Conservation (phyloP, 2,888 invertebrate genomes). For the Idaea biselata region DNA sequence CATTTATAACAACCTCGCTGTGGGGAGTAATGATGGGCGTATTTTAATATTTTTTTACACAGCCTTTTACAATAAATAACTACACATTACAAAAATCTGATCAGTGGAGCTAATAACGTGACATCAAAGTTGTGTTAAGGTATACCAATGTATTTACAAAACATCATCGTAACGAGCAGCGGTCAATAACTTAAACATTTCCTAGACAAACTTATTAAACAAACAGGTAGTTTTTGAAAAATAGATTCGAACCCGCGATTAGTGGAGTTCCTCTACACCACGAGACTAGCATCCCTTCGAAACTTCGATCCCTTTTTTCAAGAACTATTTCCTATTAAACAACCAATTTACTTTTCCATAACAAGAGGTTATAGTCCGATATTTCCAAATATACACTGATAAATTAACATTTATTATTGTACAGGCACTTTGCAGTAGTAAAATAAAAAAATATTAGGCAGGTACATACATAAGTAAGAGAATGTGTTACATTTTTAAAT, state of each 20-base stretch:
- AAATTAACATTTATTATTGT: conserved; percentile 12
- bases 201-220: conserved; percentile 18
- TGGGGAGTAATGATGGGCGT: conserved; percentile 64
- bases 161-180: conserved; percentile 61
- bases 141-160: conserved; percentile 74
- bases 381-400: conserved; percentile 11
- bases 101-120: conserved; percentile 73
- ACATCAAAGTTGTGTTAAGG: conserved; percentile 51
- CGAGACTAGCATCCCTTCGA: conserved; percentile 13
- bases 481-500: conserved; percentile 13
- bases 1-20: conserved; percentile 60
- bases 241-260: too few species aligned
- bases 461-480: neutral
- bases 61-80: conserved; percentile 78
- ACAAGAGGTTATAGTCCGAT: conserved; percentile 11
- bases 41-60: conserved; percentile 70
- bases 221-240: too few species aligned
- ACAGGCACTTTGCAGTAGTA: conserved; percentile 23
- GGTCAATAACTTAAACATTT: conserved; percentile 34
- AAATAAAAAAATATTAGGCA: conserved; percentile 16
- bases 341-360: conserved; percentile 15
- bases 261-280: too few species aligned
- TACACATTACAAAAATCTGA: conserved; percentile 75
- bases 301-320: neutral
- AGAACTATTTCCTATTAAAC: neutral